phyloP scores from a whole-genome alignment of 2,888 invertebrate species.

The Podabrus alpinus region DNA sequence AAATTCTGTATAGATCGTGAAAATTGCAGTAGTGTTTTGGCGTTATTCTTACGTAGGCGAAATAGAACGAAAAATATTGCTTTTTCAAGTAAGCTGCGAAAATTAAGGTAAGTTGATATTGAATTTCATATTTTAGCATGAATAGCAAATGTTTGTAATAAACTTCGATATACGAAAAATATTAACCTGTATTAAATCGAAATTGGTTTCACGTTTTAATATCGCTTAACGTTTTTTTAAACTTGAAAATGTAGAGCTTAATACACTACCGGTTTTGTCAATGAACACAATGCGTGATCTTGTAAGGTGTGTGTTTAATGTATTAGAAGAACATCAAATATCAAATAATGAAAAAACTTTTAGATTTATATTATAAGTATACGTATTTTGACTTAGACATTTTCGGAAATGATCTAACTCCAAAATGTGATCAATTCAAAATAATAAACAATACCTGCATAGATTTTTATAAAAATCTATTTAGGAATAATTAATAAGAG shows the following conservation, averaged over 20 bases:
- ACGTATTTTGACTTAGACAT: no score
- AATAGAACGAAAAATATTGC: slow-evolving; percentile 15
- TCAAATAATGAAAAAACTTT: not conserved
- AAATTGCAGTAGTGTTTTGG: slow-evolving; percentile 43
- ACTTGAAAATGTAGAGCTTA: not conserved
- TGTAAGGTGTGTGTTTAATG: not conserved
- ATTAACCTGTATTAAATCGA: not conserved
- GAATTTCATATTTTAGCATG: not conserved
- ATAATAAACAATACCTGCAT: not conserved
- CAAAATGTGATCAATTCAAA: not conserved
- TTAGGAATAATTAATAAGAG: not conserved
- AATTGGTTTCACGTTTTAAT: not conserved
- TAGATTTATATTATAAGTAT: no score
- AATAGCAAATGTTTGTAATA: not conserved
- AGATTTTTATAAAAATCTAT: not conserved
- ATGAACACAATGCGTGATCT: not conserved
- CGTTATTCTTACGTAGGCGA: slow-evolving; percentile 21
- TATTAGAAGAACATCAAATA: not conserved
- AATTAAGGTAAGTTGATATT: not conserved
- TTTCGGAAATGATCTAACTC: not conserved
- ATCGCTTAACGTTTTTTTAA: not conserved
- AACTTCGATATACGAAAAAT: not conserved
- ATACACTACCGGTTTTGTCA: not conserved
- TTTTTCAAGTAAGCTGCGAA: not conserved
- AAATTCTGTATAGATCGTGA: slow-evolving; percentile 48